phyloP scores from a whole-genome alignment of 1,140 invertebrate genomes.

The Monomorium pharaonis region DNA sequence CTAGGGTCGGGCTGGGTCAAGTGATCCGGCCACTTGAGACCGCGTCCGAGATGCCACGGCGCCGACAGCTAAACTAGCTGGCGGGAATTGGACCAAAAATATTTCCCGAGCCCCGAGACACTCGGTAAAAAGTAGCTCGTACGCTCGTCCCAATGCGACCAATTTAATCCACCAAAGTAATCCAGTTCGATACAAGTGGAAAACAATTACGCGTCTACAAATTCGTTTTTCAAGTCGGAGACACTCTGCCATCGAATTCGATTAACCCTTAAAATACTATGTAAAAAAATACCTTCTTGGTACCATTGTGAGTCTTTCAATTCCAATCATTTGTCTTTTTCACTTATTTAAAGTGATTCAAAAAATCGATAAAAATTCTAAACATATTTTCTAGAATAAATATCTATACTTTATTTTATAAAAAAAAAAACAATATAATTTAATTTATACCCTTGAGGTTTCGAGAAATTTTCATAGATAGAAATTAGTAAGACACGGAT shows the following conservation, averaged over 20 bases:
- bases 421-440: too few relatives aligned
- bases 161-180: slow-evolving; percentile 40
- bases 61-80: slow-evolving; percentile 52
- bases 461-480: too few relatives aligned
- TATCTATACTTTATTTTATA: too few relatives aligned
- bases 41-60: slow-evolving; percentile 64
- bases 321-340: too few relatives aligned
- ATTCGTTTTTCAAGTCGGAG: neutral
- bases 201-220: slow-evolving; percentile 7
- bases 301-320: too few relatives aligned
- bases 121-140: slow-evolving; percentile 47
- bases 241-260: neutral
- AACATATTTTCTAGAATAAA: too few relatives aligned
- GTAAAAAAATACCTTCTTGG: too few relatives aligned
- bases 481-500: too few relatives aligned
- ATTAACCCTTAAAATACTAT: too few relatives aligned
- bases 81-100: slow-evolving; percentile 58
- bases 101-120: slow-evolving; percentile 65
- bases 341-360: too few relatives aligned
- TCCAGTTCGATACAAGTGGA: slow-evolving; percentile 15
- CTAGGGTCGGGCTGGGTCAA: slow-evolving; percentile 70
- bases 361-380: too few relatives aligned
- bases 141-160: slow-evolving; percentile 20
- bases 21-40: slow-evolving; percentile 73
- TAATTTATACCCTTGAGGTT: too few relatives aligned